Evolutionary conservation across 1,140 invertebrate species (phyloP).

Genomic region (Parasteatoda tepidariorum): DNA sequence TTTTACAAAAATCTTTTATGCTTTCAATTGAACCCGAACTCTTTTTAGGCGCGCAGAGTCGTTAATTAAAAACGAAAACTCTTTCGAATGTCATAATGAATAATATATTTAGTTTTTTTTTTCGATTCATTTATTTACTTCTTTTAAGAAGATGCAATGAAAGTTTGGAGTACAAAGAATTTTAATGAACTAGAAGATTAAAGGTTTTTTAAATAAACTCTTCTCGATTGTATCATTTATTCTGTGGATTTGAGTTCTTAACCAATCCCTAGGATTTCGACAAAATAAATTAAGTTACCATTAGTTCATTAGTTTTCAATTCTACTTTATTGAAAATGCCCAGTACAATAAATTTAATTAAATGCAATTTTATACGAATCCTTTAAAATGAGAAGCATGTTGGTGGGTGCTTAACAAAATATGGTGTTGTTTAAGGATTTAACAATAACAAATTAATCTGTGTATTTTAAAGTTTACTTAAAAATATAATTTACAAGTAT

Average conservation of each 20-base stretch:
- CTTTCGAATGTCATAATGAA: constrained; percentile 5
- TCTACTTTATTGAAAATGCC: not conserved
- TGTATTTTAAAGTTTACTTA: no score
- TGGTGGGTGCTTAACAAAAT: no score
- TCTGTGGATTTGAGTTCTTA: not conserved
- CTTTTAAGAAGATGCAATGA: not conserved
- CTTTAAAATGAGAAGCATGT: no score
- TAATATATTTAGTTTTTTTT: constrained; percentile 5
- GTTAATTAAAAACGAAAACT: constrained; percentile 8
- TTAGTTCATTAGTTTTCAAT: not conserved
- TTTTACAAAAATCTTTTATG: not conserved
- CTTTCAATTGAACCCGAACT: not conserved
- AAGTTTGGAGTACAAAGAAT: not conserved
- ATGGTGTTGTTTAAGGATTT: no score
- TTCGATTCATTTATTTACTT: not conserved
- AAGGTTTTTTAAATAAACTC: not conserved
- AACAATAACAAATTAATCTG: no score
- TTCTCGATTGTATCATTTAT: not conserved
- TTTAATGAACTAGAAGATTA: constrained; percentile 5
- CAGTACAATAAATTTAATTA: no score
- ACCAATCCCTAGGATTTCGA: not conserved
- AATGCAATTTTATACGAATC: no score
- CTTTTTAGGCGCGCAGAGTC: not conserved
- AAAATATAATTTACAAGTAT: no score
- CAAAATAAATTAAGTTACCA: not conserved